Conservation (phyloP, 2,113 vertebrate species). For the Anseranas semipalmata region DNA sequence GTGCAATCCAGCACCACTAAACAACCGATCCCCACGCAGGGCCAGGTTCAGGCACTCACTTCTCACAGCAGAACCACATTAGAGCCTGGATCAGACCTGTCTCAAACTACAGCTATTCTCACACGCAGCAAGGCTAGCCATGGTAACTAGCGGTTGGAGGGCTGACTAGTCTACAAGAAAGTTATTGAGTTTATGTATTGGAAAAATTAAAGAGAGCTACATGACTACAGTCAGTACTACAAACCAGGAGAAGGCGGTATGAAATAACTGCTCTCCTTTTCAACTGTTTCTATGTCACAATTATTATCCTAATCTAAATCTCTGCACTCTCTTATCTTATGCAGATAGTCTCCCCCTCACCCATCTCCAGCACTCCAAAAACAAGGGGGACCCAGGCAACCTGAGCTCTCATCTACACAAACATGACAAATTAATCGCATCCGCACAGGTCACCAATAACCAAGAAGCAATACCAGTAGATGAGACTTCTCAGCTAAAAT, state of each 20-base stretch:
- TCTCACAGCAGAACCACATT: neutral
- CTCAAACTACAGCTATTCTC: neutral
- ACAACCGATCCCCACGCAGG: neutral
- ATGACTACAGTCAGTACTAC: neutral
- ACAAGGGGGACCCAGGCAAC: neutral
- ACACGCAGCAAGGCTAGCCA: neutral
- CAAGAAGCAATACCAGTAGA: neutral
- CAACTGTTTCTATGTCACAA: neutral
- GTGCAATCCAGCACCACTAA: neutral
- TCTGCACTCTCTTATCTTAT: neutral
- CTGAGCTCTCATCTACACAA: neutral
- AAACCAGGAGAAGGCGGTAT: too few species aligned
- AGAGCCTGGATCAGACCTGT: neutral
- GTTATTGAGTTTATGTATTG: neutral
- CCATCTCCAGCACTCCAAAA: neutral
- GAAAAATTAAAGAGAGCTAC: neutral
- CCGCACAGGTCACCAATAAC: neutral
- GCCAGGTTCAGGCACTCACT: neutral
- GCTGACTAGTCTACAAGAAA: neutral
- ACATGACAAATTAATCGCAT: neutral
- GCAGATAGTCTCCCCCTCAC: neutral
- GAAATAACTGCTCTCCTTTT: neutral
- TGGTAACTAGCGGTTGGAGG: neutral
- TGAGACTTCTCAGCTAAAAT: neutral
- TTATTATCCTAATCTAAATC: neutral